A percentile compares a stretch with the other conserved stretches of the same genome.
Evolutionary conservation across 2,113 vertebrate species (phyloP).

Genomic region (Ascaphus truei): DNA sequence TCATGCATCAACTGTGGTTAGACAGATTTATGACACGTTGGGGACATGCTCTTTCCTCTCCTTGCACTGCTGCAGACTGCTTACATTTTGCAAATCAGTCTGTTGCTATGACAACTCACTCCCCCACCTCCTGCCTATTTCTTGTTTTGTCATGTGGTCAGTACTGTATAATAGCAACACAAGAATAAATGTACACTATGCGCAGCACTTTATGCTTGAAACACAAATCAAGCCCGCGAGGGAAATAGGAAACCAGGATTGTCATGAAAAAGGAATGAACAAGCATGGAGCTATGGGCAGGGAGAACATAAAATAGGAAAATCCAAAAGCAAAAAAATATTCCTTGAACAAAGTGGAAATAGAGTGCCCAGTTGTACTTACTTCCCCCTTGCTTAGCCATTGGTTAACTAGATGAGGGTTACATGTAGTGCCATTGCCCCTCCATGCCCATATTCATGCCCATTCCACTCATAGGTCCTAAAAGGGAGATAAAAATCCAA

Average conservation of each 20-base stretch:
- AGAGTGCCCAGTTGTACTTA: conserved; percentile 86
- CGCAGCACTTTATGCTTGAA: conserved; percentile 52
- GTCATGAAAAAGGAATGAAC: conserved; percentile 70
- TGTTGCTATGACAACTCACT: conserved; percentile 88
- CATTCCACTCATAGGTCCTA: conserved; percentile 99
- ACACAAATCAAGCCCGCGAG: conserved; percentile 54
- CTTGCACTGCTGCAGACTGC: conserved; percentile 88
- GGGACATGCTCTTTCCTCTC: conserved; percentile 91
- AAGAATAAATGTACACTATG: conserved; percentile 52
- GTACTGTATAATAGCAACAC: conserved; percentile 73
- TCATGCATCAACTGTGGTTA: conserved; percentile 90
- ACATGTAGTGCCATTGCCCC: conserved; percentile 99
- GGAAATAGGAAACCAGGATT: conserved; percentile 49
- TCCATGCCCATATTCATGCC: conserved; percentile 99
- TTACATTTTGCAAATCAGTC: conserved; percentile 99
- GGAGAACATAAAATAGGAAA: conserved; percentile 60
- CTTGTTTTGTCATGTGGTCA: conserved; percentile 81
- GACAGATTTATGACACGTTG: conserved; percentile 98
- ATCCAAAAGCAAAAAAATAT: conserved; percentile 63
- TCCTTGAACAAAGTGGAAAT: conserved; percentile 62
- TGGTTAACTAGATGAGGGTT: conserved; percentile 89
- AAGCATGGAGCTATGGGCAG: conserved; percentile 75
- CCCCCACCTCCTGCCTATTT: conserved; percentile 64
- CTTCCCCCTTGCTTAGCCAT: conserved; percentile 96
- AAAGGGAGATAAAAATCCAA: conserved; percentile 81